Percentiles rank a stretch among this genome's conserved stretches.
These are phyloP conservation scores for Anguilla megastoma DNA, from an alignment of 2,797 vertebrate species.

Conservation along the genomic window DNA sequence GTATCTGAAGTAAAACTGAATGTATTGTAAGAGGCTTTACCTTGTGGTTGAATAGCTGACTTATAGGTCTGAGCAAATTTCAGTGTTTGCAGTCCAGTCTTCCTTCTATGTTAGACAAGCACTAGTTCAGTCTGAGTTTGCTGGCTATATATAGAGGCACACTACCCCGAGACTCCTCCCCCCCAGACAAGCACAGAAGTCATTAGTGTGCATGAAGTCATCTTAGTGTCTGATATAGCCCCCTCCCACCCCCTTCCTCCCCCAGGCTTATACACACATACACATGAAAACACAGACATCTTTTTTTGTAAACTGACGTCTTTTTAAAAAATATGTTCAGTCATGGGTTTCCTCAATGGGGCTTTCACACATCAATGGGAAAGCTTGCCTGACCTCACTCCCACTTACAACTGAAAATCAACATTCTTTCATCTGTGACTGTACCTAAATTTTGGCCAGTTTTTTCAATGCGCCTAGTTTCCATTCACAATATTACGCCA, in stretches of 20 bases:
- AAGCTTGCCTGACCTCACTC: background rate
- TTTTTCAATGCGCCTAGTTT: background rate
- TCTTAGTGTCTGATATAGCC: slow-evolving; percentile 43
- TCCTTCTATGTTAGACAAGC: slow-evolving; percentile 29
- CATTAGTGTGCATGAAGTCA: slow-evolving; percentile 54
- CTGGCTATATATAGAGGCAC: slow-evolving; percentile 56
- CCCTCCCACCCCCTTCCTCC: slow-evolving; percentile 13
- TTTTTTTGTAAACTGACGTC: background rate
- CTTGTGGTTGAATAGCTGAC: slow-evolving; percentile 35
- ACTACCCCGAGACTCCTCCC: slow-evolving; percentile 26
- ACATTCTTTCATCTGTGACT: background rate
- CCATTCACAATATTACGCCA: background rate
- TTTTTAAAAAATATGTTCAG: background rate
- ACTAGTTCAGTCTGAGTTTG: slow-evolving; percentile 40
- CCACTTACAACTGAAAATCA: background rate
- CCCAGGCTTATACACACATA: slow-evolving; percentile 29
- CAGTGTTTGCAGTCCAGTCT: slow-evolving; percentile 12
- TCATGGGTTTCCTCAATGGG: slow-evolving; percentile 24
- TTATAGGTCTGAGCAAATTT: slow-evolving; percentile 14
- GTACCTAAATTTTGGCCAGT: background rate
- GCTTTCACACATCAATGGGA: background rate
- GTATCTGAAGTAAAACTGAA: background rate
- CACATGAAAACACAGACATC: slow-evolving; percentile 30
- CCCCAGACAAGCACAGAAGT: slow-evolving; percentile 42
- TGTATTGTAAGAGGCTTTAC: slow-evolving; percentile 26